Evolutionary conservation across 2,888 invertebrate genomes (phyloP).

Genomic region (Anticlea derivata): DNA sequence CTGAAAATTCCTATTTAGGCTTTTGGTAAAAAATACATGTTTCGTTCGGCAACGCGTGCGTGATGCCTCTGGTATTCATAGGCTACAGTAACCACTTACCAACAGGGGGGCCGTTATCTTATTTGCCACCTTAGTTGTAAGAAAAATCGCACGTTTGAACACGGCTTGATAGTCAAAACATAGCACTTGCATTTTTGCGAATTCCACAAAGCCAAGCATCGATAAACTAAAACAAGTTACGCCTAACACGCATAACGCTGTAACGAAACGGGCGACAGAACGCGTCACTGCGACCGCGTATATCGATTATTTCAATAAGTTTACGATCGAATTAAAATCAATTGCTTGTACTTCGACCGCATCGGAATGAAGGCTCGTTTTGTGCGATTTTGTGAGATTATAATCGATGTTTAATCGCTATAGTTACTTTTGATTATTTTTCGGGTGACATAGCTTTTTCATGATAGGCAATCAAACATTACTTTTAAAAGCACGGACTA

Average conservation of each 20-base stretch:
- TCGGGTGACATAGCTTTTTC: neutral
- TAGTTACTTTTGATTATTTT: conserved; percentile 13
- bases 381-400: conserved; percentile 50
- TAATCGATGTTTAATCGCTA: conserved; percentile 47
- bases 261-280: conserved; percentile 34
- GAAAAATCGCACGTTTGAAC: too few species aligned
- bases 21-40: too few species aligned
- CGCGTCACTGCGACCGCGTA: conserved; percentile 35
- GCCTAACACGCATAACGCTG: conserved; percentile 21
- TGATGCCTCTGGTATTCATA: too few species aligned
- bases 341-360: conserved; percentile 58
- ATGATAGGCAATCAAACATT: too few species aligned
- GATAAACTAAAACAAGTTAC: conserved; percentile 26
- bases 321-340: conserved; percentile 77
- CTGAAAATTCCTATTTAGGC: too few species aligned
- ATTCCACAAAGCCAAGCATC: neutral
- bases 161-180: conserved; percentile 6
- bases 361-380: conserved; percentile 46
- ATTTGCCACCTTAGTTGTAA: too few species aligned
- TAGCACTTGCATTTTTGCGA: conserved; percentile 21
- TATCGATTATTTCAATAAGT: conserved; percentile 68
- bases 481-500: too few species aligned
- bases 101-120: too few species aligned
- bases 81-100: too few species aligned
- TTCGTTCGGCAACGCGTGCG: too few species aligned